Conservation (phyloP, 2,888 invertebrate species). For the Priocnemis perturbator region DNA sequence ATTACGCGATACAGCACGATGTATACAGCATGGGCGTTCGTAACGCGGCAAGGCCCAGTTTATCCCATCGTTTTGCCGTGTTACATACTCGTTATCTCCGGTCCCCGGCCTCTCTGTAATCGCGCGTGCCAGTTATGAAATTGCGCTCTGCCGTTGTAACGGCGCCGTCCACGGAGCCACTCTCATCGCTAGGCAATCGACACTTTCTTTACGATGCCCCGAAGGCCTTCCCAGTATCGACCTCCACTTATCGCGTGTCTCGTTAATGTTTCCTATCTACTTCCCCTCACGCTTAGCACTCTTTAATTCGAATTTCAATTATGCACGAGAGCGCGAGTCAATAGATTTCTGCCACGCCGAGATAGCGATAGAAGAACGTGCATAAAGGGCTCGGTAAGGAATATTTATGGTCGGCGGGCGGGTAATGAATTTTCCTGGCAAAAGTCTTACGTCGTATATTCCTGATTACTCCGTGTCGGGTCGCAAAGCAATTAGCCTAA, state of each 20-base stretch:
- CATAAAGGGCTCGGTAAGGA: too few species aligned
- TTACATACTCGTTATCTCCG: conserved; percentile 50
- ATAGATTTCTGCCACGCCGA: too few species aligned
- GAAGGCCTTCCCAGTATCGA: conserved; percentile 1
- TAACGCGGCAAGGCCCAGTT: conserved; percentile 34
- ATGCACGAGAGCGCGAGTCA: too few species aligned
- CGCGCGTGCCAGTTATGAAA: conserved; percentile 31
- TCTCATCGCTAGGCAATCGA: conserved; percentile 19
- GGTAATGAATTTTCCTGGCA: too few species aligned
- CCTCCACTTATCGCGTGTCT: conserved; percentile 33
- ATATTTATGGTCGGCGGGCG: too few species aligned
- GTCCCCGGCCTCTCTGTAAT: conserved; percentile 15
- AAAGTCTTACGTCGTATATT: too few species aligned
- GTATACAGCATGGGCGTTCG: conserved; percentile 23
- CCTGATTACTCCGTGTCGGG: too few species aligned
- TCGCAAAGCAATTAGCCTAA: too few species aligned
- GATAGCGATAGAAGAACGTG: too few species aligned
- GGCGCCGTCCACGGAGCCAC: conserved; percentile 21
- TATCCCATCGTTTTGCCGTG: conserved; percentile 26
- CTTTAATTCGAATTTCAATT: conserved; percentile 24
- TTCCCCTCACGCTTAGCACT: conserved; percentile 24
- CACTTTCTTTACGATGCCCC: conserved; percentile 16
- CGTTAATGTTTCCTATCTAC: conserved; percentile 42
- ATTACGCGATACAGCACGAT: conserved; percentile 29
- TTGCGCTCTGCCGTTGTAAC: conserved; percentile 4